These are phyloP conservation scores for Grus americana DNA, from an alignment of 2,113 vertebrate genomes.

Conservation along the genomic window DNA sequence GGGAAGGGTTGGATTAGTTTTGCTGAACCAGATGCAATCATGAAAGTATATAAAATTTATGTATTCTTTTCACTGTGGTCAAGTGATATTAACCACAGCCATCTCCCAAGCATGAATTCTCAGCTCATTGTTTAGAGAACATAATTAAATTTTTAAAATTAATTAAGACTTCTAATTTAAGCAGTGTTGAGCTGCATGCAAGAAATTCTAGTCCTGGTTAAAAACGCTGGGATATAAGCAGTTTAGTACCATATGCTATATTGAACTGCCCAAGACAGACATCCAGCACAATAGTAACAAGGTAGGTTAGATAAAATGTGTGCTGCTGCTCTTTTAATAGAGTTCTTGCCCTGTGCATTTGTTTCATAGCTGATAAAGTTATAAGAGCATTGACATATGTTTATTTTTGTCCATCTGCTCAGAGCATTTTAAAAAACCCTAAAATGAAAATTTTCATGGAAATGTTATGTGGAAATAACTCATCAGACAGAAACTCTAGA, in stretches of 20 bases:
- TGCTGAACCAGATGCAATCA: background rate
- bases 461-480: background rate
- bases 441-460: background rate
- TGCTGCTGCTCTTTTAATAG: background rate
- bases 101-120: background rate
- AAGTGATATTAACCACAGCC: background rate
- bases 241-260: accelerated
- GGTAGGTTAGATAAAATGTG: background rate
- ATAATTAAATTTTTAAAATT: background rate
- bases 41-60: background rate
- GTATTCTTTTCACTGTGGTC: background rate
- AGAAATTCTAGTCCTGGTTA: background rate
- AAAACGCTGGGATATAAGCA: background rate
- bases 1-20: background rate
- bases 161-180: background rate
- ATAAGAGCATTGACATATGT: background rate
- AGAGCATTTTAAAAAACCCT: background rate
- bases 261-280: background rate
- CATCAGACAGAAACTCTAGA: background rate
- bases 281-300: background rate
- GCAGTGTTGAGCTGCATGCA: background rate
- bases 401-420: background rate
- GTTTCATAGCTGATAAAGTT: background rate
- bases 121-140: background rate
- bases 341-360: background rate